Base-by-base conservation (phyloP, 2,888 invertebrate species). In the Dermolepida albohirtum region DNA sequence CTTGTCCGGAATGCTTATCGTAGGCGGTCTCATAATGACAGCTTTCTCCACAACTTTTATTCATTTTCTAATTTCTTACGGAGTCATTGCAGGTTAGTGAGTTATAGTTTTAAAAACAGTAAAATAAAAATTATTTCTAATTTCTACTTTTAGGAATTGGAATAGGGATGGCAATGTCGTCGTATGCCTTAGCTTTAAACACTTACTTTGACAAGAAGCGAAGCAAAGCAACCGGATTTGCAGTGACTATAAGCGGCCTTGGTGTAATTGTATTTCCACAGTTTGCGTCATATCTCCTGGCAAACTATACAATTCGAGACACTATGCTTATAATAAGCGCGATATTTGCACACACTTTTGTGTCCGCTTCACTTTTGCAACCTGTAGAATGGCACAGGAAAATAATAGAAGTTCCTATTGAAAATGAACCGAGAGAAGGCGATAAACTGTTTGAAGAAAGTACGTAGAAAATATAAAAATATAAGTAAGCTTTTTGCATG, bases 381-480 rank as follows among this genome's bases (percentile, higher is more conserved):
- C 92, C 91, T 14, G 85, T 89, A 1, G 88, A 89, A 80, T 89
- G 90, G 89, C 90, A 91, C 79, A 81, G 86, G 78, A 87, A 82
- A 66, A 2, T 14, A 1, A 75, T 74, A 68, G 69, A 71, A 66
- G 47, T 69, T 50, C 67, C 70, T 66, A 47, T 69, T 51, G 64
- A 55, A 17, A 70, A 47, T 57, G 69, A 55, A 40, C 54, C 68
- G 16, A 12, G 11, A 17, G 63, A 51, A 64, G 59, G 44, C 7
- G 10, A 44, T 29, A 44, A 29, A 14, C n/a, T 55, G 44, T 44
- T 47, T 7, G 11, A 59, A 4, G n/a, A 34, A 22, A n/a, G 43
- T 44, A 44, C 14, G 59, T 27, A 44, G 6, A 27, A 8, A 59
- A 14, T 29, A 12, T 27, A 11, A 51, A 29, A 12, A 47, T 8